Evolutionary conservation across 2,888 invertebrate genomes (phyloP).

Genomic region (Phyllotreta cruciferae): DNA sequence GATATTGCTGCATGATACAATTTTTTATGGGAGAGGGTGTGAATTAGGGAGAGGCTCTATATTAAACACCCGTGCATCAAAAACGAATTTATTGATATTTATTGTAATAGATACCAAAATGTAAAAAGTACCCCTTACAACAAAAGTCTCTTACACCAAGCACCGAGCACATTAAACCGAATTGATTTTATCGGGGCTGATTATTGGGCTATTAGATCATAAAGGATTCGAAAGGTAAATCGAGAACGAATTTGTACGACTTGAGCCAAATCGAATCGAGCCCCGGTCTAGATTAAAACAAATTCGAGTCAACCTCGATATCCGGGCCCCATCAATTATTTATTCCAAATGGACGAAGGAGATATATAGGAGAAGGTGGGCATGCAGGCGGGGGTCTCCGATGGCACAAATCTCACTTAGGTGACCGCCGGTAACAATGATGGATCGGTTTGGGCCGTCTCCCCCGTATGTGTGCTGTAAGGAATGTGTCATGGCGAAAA

Average conservation of each 20-base stretch:
- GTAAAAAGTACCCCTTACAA: too few species aligned
- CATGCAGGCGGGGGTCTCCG: conserved; percentile 34
- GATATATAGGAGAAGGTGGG: conserved; percentile 39
- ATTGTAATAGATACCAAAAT: too few species aligned
- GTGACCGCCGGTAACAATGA: conserved; percentile 49
- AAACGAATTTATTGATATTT: conserved; percentile 15
- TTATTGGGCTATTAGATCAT: too few species aligned
- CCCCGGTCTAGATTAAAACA: conserved; percentile 30
- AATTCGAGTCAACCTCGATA: conserved; percentile 35
- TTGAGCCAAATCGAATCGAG: not conserved
- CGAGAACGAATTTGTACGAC: conserved; percentile 10
- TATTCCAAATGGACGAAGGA: conserved; percentile 45
- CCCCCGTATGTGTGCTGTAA: conserved; percentile 37
- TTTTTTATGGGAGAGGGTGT: conserved; percentile 46
- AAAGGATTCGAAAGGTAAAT: conserved; percentile 7
- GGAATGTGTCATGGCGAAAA: conserved; percentile 36
- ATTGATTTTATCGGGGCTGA: too few species aligned
- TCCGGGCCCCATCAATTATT: conserved; percentile 47
- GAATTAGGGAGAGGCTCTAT: conserved; percentile 39
- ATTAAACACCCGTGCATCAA: conserved; percentile 51
- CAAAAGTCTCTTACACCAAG: too few species aligned
- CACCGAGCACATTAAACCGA: too few species aligned
- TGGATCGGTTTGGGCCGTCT: conserved; percentile 44
- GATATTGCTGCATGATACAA: conserved; percentile 48
- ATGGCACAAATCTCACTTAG: conserved; percentile 55